Evolutionary conservation across 1,140 invertebrate species (phyloP).

Genomic region (Archivesica marissinica): DNA sequence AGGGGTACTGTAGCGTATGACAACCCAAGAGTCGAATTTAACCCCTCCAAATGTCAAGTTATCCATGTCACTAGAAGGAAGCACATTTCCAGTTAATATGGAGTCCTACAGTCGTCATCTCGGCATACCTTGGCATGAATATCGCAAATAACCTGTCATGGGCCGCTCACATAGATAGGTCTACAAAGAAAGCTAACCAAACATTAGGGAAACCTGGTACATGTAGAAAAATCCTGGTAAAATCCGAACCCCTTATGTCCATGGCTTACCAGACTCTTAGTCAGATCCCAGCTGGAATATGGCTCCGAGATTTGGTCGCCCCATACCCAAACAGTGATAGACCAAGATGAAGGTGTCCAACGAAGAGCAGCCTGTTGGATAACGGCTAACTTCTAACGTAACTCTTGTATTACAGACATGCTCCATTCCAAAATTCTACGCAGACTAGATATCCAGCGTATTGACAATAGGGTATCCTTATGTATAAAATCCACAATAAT

Average conservation of each 20-base stretch:
- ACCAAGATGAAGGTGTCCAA: background rate
- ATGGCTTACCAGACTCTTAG: constrained; percentile 36
- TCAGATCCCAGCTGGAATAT: too few species aligned
- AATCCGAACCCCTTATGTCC: constrained; percentile 27
- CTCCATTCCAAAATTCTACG: background rate
- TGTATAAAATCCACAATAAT: constrained; percentile 10
- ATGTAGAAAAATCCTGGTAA: constrained; percentile 1
- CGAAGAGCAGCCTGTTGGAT: constrained; percentile 1
- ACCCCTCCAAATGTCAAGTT: too few species aligned
- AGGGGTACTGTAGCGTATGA: too few species aligned
- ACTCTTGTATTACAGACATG: constrained; percentile 6
- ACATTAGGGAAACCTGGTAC: background rate
- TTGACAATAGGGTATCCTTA: background rate
- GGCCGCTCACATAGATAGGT: constrained; percentile 36
- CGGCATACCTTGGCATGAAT: constrained; percentile 44
- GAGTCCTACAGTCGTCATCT: too few species aligned
- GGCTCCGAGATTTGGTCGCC: background rate
- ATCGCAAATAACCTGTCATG: constrained; percentile 22
- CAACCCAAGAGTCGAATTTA: too few species aligned
- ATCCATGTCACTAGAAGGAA: too few species aligned
- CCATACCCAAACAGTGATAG: background rate
- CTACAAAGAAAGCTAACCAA: constrained; percentile 14
- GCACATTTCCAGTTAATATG: too few species aligned
- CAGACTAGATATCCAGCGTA: background rate
- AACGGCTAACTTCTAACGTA: background rate